Evolutionary conservation across 2,113 vertebrate species (phyloP).

Genomic region (Petrocephalus zakoni): DNA sequence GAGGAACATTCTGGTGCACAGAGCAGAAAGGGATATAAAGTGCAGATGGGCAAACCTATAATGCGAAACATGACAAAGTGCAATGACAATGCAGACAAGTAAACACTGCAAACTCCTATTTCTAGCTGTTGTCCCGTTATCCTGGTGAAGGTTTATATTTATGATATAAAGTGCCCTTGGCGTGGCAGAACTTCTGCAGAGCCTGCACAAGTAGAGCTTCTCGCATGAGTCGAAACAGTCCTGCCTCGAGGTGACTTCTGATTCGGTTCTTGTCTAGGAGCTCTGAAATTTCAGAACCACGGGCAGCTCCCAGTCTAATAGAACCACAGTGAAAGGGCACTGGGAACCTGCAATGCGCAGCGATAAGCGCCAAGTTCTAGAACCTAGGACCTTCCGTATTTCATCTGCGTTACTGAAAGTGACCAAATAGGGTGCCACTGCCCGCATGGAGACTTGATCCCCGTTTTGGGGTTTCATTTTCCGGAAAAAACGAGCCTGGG

Average conservation of each 20-base stretch:
- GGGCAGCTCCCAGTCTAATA: not conserved
- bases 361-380: not conserved
- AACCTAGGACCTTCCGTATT: not conserved
- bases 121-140: not conserved
- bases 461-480: not conserved
- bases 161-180: not conserved
- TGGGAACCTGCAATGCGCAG: not conserved
- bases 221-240: not conserved
- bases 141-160: not conserved
- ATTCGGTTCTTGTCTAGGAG: not conserved
- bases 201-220: not conserved
- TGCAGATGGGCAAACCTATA: too few relatives aligned
- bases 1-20: not conserved
- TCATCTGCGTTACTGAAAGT: not conserved
- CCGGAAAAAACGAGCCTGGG: not conserved
- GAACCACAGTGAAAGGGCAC: not conserved
- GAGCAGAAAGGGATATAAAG: not conserved
- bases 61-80: too few relatives aligned
- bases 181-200: not conserved
- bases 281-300: constrained; percentile 8
- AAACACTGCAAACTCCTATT: too few relatives aligned
- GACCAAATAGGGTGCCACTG: not conserved
- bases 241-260: not conserved
- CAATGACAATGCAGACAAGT: too few relatives aligned
- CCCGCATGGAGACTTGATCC: not conserved